Percentiles rank a stretch among this genome's conserved stretches.
phyloP scores from a whole-genome alignment of 2,888 invertebrate species.

The Drosophila setosimentum region DNA sequence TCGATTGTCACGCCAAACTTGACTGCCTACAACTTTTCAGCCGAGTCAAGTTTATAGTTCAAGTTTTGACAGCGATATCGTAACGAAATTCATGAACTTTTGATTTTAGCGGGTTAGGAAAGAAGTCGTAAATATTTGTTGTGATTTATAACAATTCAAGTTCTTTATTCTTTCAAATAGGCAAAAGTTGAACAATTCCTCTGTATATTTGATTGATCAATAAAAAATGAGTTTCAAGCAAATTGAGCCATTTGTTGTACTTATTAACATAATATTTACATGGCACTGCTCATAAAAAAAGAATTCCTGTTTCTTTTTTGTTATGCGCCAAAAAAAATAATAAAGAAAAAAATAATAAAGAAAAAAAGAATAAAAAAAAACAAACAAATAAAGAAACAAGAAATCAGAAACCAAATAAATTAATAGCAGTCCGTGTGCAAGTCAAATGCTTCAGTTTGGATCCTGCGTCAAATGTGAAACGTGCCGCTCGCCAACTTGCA shows the following conservation, averaged over 20 bases:
- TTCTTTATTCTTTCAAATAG: constrained; percentile 11
- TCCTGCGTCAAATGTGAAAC: constrained; percentile 74
- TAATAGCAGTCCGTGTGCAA: constrained; percentile 62
- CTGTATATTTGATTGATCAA: constrained; percentile 66
- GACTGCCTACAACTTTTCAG: constrained; percentile 32
- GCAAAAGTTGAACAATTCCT: constrained; percentile 6
- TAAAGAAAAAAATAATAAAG: constrained; percentile 6
- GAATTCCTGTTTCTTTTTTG: constrained; percentile 10
- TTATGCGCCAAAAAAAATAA: neutral
- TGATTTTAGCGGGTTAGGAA: constrained; percentile 25
- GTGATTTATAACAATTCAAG: constrained; percentile 42
- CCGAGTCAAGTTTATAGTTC: constrained; percentile 72
- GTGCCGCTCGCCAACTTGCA: constrained; percentile 54
- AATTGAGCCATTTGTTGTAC: constrained; percentile 68
- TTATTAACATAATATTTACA: constrained; percentile 62
- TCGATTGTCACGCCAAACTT: constrained; percentile 4
- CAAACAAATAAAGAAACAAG: neutral
- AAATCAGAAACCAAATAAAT: constrained; percentile 48
- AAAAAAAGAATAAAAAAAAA: constrained; percentile 19
- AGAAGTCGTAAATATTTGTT: constrained; percentile 67
- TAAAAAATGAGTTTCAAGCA: constrained; percentile 51
- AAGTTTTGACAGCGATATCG: constrained; percentile 42
- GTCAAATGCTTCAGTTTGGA: constrained; percentile 38
- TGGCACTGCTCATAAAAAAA: constrained; percentile 26
- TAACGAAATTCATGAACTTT: constrained; percentile 32